phyloP scores from a whole-genome alignment of 2,888 invertebrate genomes.

The Gordius sp. region DNA sequence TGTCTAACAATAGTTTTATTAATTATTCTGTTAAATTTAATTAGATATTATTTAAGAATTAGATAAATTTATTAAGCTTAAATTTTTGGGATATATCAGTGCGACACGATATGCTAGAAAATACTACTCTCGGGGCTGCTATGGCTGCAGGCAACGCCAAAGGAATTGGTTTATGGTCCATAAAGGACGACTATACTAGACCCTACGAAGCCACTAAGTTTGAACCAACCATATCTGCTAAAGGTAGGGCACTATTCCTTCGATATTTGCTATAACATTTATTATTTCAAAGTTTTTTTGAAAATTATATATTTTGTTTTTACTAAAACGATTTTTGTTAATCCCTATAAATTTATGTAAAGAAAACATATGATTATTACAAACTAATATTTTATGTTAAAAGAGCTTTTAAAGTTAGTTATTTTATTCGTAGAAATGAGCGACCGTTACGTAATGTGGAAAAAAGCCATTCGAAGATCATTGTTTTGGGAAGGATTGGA shows the following conservation, averaged over 20 bases:
- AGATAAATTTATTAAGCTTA: too few relatives aligned
- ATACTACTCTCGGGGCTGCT: conserved; percentile 4
- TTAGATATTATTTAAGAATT: too few relatives aligned
- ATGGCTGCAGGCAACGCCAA: conserved; percentile 12
- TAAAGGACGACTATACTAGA: background rate
- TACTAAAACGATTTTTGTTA: too few relatives aligned
- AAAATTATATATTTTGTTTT: background rate
- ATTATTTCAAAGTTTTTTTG: background rate
- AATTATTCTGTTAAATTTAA: too few relatives aligned
- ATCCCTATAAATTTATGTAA: too few relatives aligned
- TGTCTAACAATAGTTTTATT: too few relatives aligned
- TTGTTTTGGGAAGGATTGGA: conserved; percentile 3
- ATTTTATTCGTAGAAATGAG: too few relatives aligned
- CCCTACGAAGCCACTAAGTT: background rate
- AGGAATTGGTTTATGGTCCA: conserved; percentile 4
- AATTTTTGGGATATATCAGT: too few relatives aligned
- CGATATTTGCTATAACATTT: background rate
- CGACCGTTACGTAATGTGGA: background rate
- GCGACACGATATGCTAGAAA: conserved; percentile 11
- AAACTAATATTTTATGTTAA: too few relatives aligned
- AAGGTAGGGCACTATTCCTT: background rate
- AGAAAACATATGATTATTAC: too few relatives aligned
- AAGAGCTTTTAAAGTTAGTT: too few relatives aligned
- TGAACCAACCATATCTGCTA: background rate
- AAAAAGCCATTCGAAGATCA: background rate